Base-by-base conservation (phyloP, 92 coral and sea anemone genomes). In the Desmophyllum pertusum region DNA sequence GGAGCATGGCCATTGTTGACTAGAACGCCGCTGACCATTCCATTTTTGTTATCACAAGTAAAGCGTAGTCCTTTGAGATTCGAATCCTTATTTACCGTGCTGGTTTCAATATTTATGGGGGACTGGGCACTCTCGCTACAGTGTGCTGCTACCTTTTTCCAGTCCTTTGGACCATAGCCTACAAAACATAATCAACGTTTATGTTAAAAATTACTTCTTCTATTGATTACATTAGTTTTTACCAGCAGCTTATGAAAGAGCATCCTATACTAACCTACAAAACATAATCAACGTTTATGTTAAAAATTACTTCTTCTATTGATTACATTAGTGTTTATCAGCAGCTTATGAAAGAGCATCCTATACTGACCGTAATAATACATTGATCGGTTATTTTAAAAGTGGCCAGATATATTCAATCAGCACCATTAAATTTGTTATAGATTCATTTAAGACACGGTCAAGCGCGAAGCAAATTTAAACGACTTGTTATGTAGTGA, bases 161-260 rank as follows among this genome's bases (percentile, higher is more conserved):
- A 93, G 66, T 89, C 93, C 3, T 79, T 81, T 35, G 92, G 92
- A 27, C 97, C 97, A 77, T 85, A 93, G 37, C 81, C 97, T 93
- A 41, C 10, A 63, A 50, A 30, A 52, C n/a, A 59, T 9, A 17
- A 83, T 55, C 36, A 33, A 27, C 21, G 13, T n/a, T 43, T 4
- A 11, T 38, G 9, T 29, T 39, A 9, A 71, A 40, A 71, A 8
- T 3, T 13, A 4, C 6, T 8, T 2, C 23, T 31, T 4, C 72
- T 13, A 68, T 7, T 23, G n/a, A 69, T 36, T 71, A 7, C 25
- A 29, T 67, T 66, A 10, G 39, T 14, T 66, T 30, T 66, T 30
- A 66, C 17, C 17, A 66, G 72, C 53, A 48, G 53, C 9, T 48
- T 17, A 21, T 48, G 53, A 48, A 48, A 48, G 53, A 13, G 53